Conservation (phyloP, 2,113 vertebrate genomes). For the Nibea coibor region DNA sequence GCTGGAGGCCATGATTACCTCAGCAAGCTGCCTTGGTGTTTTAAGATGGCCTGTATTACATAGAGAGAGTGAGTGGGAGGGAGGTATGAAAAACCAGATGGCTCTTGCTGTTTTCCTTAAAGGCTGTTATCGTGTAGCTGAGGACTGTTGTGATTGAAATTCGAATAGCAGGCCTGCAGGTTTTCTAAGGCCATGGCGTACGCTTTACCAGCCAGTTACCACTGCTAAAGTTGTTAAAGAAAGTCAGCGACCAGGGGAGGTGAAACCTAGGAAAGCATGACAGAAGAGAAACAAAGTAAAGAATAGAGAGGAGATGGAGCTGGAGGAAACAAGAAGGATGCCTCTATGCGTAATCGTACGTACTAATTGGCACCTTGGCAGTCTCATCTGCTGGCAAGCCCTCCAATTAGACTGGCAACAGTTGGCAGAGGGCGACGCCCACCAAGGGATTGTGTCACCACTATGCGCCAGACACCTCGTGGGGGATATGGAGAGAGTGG, state of each 20-base stretch:
- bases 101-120: conserved; percentile 62
- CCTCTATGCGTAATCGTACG: conserved; percentile 58
- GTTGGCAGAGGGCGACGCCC: conserved; percentile 72
- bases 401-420: conserved; percentile 76
- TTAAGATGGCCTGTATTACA: conserved; percentile 61
- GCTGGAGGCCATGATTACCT: conserved; percentile 70
- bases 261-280: background rate
- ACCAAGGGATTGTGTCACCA: conserved; percentile 61
- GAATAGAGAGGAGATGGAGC: conserved; percentile 15
- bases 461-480: conserved; percentile 55
- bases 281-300: background rate
- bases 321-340: conserved; percentile 56
- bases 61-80: conserved; percentile 64
- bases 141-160: conserved; percentile 67
- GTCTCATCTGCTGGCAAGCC: conserved; percentile 62
- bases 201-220: conserved; percentile 15
- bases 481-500: conserved; percentile 19
- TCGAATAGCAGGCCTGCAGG: conserved; percentile 46
- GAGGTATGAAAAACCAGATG: conserved; percentile 68
- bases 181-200: conserved; percentile 59
- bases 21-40: conserved; percentile 70
- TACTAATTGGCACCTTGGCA: conserved; percentile 73
- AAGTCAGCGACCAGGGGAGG: conserved; percentile 1
- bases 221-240: conserved; percentile 13
- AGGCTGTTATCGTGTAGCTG: conserved; percentile 72